Percentiles rank a stretch among this genome's conserved stretches.
These are phyloP conservation scores for Serrognathus titanus DNA, from an alignment of 2,888 invertebrate genomes.

Conservation along the genomic window DNA sequence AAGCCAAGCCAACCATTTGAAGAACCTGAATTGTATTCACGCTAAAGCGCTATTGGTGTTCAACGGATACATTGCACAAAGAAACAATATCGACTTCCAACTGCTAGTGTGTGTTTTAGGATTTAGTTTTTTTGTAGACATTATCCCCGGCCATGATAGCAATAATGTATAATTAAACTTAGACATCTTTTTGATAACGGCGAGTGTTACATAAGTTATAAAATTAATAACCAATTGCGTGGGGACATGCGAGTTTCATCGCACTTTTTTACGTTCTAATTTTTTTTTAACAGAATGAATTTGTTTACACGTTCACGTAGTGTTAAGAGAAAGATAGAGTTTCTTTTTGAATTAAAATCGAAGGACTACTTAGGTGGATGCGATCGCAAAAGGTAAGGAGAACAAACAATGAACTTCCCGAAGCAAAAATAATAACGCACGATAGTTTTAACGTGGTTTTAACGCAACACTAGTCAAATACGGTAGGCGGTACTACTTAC, in stretches of 20 bases:
- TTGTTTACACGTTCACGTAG: too few species aligned
- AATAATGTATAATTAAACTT: slow-evolving; percentile 36
- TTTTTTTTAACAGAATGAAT: slow-evolving; percentile 2
- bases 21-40: slow-evolving; percentile 26
- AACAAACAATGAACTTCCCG: slow-evolving; percentile 39
- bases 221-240: slow-evolving; percentile 1
- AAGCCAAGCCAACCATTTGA: slow-evolving; percentile 2
- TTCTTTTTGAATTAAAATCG: too few species aligned
- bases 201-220: not conserved
- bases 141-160: slow-evolving; percentile 45
- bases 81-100: slow-evolving; percentile 44
- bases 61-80: slow-evolving; percentile 41
- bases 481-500: too few species aligned
- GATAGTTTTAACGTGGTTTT: slow-evolving; percentile 24
- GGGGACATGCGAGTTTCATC: slow-evolving; percentile 2
- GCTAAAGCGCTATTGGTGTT: slow-evolving; percentile 38
- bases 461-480: slow-evolving; percentile 7
- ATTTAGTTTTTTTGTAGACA: slow-evolving; percentile 23
- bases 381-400: too few species aligned
- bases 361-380: too few species aligned
- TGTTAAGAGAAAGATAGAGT: too few species aligned
- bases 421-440: slow-evolving; percentile 32
- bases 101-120: slow-evolving; percentile 31
- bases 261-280: slow-evolving; percentile 20
- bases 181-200: slow-evolving; percentile 1